Evolutionary conservation across 30 jellyfish, hydroid and myxozoan genomes (phyloP).

Genomic region (Mastigias papua): DNA sequence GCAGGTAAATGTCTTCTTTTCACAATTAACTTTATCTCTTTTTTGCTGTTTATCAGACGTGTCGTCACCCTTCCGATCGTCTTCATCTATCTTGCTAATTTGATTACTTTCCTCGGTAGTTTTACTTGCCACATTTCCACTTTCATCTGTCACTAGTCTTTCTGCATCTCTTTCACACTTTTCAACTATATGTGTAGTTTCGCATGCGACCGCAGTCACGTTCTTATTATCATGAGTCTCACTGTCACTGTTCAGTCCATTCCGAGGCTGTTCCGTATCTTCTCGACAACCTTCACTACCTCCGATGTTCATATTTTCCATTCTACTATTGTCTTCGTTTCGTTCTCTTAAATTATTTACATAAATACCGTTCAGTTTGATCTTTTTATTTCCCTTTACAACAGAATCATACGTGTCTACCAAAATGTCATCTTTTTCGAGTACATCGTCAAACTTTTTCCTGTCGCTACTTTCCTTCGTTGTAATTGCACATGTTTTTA

Average conservation of each 20-base stretch:
- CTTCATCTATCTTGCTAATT: not conserved
- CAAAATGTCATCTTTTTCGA: not conserved
- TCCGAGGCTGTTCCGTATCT: not conserved
- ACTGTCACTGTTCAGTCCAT: not conserved
- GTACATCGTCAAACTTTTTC: not conserved
- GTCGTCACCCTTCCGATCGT: not conserved
- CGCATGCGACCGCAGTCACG: not conserved
- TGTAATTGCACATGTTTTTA: not conserved
- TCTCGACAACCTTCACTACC: not conserved
- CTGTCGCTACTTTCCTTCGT: not conserved
- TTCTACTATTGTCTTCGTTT: constrained; percentile 18
- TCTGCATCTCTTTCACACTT: not conserved
- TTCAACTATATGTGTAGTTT: not conserved
- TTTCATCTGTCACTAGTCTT: not conserved
- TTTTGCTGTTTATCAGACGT: not conserved
- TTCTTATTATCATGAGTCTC: not conserved
- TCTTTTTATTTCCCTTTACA: constrained; percentile 3
- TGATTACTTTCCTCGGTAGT: not conserved
- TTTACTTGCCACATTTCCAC: not conserved
- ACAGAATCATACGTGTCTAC: not conserved
- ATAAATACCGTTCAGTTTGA: constrained; percentile 29
- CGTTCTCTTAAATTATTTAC: not conserved
- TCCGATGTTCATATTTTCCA: not conserved
- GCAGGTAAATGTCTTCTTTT: constrained; percentile 24
- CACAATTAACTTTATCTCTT: constrained; percentile 27